Evolutionary conservation across 2,888 invertebrate genomes (phyloP), one percentile per base, ranked within the genome.

Genomic region (Clistopyga incitator): DNA sequence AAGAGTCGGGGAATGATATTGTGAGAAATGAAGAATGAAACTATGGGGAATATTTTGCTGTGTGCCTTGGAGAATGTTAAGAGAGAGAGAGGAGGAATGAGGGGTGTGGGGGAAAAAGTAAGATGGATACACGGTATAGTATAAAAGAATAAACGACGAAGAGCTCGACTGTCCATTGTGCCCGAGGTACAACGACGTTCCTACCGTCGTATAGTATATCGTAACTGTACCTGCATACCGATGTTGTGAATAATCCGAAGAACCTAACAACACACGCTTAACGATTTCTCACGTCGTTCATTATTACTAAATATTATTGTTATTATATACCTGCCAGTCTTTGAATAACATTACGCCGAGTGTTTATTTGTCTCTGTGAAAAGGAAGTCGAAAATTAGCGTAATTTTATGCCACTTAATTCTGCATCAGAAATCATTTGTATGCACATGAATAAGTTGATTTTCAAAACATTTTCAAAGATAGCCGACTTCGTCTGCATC

Each of bases 161-260:
- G 82, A 86, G 84, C 82, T 83, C 78, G 70, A 81, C 82, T 85
- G 84, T 86, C 68, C 75, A 81, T 81, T 81, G 75, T 81, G 38
- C 56, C 38, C 52, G 34, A 65, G 85, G 34, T 76, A 83, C 86
- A 85, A 84, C 85, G 87, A 87, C 87, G 86, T 78, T 18, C 76
- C 61, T 74, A 18, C 29, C 50, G 50, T 76, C 88, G 81, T 89
- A 87, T 88, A 86, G 86, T 80, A 89, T 88, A 88, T 88, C 87
- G 86, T 90, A 91, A 91, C 91, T 91, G 92, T 91, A 90, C 90
- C 86, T 88, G 91, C 91, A 92, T 92, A 91, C 91, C 91, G 87
- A 91, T 92, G 90, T 88, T 87, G 85, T 91, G 92, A 92, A 92
- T 90, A 90, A 89, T 88, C 87, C 82, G 85, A 82, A 25, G 59